Evolutionary conservation across 2,113 vertebrate genomes (phyloP).

Genomic region (Aythya baeri): DNA sequence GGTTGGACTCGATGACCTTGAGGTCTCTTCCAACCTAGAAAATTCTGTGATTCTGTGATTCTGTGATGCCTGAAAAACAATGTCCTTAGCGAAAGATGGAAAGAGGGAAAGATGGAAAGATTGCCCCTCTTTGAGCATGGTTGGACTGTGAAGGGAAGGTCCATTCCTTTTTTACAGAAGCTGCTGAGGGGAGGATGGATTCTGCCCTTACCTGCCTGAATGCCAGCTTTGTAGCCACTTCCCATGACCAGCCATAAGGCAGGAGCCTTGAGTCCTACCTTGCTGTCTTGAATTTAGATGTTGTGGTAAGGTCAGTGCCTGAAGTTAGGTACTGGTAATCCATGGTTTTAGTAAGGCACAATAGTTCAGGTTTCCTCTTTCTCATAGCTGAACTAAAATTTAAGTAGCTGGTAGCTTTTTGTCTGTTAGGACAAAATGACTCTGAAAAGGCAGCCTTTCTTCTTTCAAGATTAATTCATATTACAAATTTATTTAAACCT

Average conservation of each 20-base stretch:
- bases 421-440: conserved; percentile 19
- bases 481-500: conserved; percentile 20
- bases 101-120: not conserved
- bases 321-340: not conserved
- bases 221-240: not conserved
- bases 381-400: conserved; percentile 28
- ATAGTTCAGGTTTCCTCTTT: not conserved
- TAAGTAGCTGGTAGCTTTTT: conserved; percentile 1
- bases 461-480: conserved; percentile 29
- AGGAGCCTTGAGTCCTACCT: not conserved
- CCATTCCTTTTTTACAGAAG: not conserved
- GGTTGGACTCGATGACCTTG: too few relatives aligned
- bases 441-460: conserved; percentile 10
- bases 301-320: not conserved
- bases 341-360: not conserved
- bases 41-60: too few relatives aligned
- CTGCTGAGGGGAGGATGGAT: not conserved
- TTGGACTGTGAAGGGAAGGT: not conserved
- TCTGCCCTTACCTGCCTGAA: not conserved
- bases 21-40: too few relatives aligned
- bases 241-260: not conserved
- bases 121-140: not conserved
- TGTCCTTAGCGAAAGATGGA: not conserved
- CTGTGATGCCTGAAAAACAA: not conserved
- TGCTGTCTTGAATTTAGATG: not conserved